phyloP scores from a whole-genome alignment of 2,888 invertebrate genomes.

The Erebia palarica region DNA sequence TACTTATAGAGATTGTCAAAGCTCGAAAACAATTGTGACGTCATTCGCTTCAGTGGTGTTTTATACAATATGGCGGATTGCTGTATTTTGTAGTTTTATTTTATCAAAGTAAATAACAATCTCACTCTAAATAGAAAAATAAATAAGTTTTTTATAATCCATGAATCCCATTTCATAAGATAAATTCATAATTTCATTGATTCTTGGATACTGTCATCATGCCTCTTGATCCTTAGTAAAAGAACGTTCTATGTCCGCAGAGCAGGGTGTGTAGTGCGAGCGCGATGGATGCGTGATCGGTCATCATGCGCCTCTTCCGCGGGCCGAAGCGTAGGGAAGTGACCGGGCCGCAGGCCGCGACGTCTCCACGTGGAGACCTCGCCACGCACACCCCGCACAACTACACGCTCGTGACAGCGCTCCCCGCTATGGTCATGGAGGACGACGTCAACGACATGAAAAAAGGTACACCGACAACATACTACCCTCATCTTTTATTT shows the following conservation, averaged over 20 bases:
- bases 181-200: too few species aligned
- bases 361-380: slow-evolving; percentile 73
- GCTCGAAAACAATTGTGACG: too few species aligned
- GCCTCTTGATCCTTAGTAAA: too few species aligned
- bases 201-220: too few species aligned
- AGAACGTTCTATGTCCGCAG: slow-evolving; percentile 32
- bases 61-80: too few species aligned
- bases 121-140: too few species aligned
- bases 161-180: too few species aligned
- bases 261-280: slow-evolving; percentile 61
- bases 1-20: too few species aligned
- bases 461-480: slow-evolving; percentile 62
- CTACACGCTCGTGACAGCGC: slow-evolving; percentile 89
- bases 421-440: slow-evolving; percentile 89
- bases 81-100: too few species aligned
- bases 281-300: slow-evolving; percentile 78
- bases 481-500: slow-evolving; percentile 5
- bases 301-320: slow-evolving; percentile 85
- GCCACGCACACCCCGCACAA: slow-evolving; percentile 71
- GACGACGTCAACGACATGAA: slow-evolving; percentile 85
- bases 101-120: too few species aligned
- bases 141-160: too few species aligned
- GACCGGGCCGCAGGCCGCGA: slow-evolving; percentile 78
- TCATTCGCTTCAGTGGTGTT: too few species aligned
- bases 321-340: slow-evolving; percentile 85